Base-by-base conservation (phyloP, 2,888 invertebrate genomes). In the Clepsis dumicolana region DNA sequence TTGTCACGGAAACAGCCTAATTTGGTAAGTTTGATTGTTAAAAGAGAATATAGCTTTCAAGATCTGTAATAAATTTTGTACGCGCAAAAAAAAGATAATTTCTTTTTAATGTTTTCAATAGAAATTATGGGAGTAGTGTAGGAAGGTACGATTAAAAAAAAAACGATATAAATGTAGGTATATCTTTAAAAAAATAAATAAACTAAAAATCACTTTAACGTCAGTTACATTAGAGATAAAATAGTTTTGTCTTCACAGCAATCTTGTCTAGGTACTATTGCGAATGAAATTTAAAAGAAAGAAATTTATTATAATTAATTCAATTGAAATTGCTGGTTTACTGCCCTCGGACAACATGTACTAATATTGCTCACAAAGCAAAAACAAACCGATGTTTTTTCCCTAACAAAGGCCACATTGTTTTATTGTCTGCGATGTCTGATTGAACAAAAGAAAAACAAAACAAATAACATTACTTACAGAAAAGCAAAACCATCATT, bases 1-100 rank as follows among this genome's bases (percentile, higher is more conserved):
- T 88, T 98, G 35, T 94, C 95, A 71, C 94, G 95, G 74, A 93
- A 95, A 75, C 95, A 96, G 59, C 91, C 96, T 71, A 93, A 94
- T 76, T 87, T 97, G 90, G 95, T 97, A 83, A 95, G 95, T 94
- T 41, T 29, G 8, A 32, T 12, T 44, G 4, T 29, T 29, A n/a
- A n/a, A n/a, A n/a, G n/a, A n/a, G n/a, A n/a, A n/a, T n/a, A n/a
- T n/a, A n/a, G n/a, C n/a, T n/a, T n/a, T n/a, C n/a, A n/a, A n/a
- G n/a, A n/a, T n/a, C n/a, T n/a, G n/a, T n/a, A n/a, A n/a, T n/a
- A n/a, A n/a, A n/a, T n/a, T n/a, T n/a, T n/a, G n/a, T n/a, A n/a
- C n/a, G n/a, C n/a, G n/a, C n/a, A n/a, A n/a, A n/a, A n/a, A n/a
- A n/a, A n/a, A n/a, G n/a, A n/a, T n/a, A n/a, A n/a, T n/a, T n/a